phyloP scores from a whole-genome alignment of 2,113 vertebrate genomes.

The Cranoglanis bouderius region DNA sequence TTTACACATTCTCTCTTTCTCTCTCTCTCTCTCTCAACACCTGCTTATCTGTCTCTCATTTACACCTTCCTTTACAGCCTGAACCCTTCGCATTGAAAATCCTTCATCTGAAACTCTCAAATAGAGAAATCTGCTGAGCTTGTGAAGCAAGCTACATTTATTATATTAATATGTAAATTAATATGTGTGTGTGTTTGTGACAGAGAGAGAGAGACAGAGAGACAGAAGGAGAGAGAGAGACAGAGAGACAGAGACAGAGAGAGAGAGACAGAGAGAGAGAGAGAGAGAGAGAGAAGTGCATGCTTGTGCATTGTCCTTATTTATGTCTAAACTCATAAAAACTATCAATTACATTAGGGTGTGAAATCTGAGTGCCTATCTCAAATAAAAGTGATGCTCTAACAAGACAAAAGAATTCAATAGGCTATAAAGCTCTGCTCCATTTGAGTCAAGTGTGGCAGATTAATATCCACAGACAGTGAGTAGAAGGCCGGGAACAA shows the following conservation, averaged over 20 bases:
- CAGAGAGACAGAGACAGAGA: not conserved
- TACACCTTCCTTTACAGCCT: not conserved
- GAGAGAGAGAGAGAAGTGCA: not conserved
- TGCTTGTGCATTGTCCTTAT: not conserved
- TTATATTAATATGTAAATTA: not conserved
- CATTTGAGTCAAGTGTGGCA: not conserved
- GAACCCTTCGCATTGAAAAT: not conserved
- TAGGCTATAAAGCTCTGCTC: not conserved
- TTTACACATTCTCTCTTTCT: not conserved
- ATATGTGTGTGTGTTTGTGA: no score
- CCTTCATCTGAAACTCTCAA: not conserved
- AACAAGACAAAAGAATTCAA: not conserved
- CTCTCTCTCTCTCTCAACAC: not conserved
- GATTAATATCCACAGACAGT: not conserved
- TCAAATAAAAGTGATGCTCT: slow-evolving; percentile 4
- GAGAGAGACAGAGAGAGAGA: not conserved
- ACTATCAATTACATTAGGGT: not conserved
- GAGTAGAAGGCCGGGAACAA: not conserved
- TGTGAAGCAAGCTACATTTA: not conserved
- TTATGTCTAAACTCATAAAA: not conserved
- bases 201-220: not conserved
- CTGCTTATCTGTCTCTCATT: slow-evolving; percentile 5
- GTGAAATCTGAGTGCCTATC: not conserved
- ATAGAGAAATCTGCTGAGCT: not conserved
- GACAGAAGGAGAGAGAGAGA: not conserved